These are phyloP conservation scores for Emydocephalus ijimae DNA, from an alignment of 2,113 vertebrate species.

Conservation along the genomic window DNA sequence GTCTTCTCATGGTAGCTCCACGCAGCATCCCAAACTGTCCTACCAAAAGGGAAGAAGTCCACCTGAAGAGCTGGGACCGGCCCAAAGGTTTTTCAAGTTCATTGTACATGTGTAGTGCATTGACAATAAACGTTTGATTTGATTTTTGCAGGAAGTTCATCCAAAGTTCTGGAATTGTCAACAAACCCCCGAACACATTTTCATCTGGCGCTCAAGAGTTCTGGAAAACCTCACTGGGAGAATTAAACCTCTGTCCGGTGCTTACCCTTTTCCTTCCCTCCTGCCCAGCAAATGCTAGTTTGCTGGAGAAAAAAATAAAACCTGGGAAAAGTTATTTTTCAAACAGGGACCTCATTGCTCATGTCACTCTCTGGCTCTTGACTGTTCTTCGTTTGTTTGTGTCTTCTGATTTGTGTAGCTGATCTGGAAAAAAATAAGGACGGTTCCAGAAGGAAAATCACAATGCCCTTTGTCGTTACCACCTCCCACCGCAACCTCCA, in stretches of 20 bases:
- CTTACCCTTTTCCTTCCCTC: not conserved
- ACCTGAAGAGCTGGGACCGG: not conserved
- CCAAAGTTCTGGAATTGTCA: not conserved
- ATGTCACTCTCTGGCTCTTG: not conserved
- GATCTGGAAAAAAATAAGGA: not conserved
- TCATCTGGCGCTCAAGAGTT: too few species aligned
- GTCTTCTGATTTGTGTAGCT: too few species aligned
- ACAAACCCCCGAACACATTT: too few species aligned
- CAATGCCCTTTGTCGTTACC: not conserved
- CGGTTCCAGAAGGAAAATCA: not conserved
- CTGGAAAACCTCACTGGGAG: not conserved
- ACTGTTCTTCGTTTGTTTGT: not conserved
- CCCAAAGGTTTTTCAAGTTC: not conserved
- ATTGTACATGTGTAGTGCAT: too few species aligned
- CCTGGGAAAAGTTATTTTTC: not conserved
- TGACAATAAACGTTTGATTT: too few species aligned
- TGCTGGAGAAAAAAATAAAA: not conserved
- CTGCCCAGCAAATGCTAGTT: not conserved
- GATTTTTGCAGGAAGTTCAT: not conserved
- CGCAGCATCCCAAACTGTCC: too few species aligned
- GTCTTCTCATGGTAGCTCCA: not conserved
- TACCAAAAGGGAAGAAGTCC: too few species aligned
- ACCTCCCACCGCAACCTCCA: not conserved
- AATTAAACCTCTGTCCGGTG: not conserved
- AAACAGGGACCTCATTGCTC: not conserved